Evolutionary conservation across 2,888 invertebrate genomes (phyloP).

Genomic region (Melieria picta): DNA sequence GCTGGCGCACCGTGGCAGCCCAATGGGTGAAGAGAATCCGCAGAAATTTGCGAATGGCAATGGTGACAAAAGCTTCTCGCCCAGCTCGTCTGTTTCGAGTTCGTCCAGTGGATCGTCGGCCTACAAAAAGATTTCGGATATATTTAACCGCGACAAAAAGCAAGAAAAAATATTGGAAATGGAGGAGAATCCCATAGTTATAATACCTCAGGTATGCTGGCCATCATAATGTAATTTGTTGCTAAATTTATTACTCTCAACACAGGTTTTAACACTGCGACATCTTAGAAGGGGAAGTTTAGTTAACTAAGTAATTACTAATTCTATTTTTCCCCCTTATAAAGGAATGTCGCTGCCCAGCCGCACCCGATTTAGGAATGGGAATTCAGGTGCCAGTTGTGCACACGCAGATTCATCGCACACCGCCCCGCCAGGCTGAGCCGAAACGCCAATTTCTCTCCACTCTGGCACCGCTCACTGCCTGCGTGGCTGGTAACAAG

Average conservation of each 20-base stretch:
- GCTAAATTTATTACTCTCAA: neutral
- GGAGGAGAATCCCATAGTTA: constrained; percentile 66
- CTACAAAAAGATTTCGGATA: constrained; percentile 70
- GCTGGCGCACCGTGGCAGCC: constrained; percentile 71
- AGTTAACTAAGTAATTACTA: no score
- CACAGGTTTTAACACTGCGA: neutral
- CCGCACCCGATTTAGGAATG: constrained; percentile 70
- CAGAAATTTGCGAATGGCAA: constrained; percentile 62
- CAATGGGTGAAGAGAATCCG: constrained; percentile 73
- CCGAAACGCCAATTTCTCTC: constrained; percentile 82
- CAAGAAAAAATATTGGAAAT: constrained; percentile 66
- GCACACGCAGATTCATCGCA: constrained; percentile 65
- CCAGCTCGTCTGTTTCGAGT: constrained; percentile 70
- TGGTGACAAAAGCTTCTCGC: constrained; percentile 72
- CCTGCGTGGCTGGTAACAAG: constrained; percentile 76
- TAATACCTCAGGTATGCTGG: constrained; percentile 64
- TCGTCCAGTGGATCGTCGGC: constrained; percentile 72
- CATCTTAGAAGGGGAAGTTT: no score
- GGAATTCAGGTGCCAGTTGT: constrained; percentile 67
- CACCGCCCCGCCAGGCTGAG: constrained; percentile 69
- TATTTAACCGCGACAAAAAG: constrained; percentile 65
- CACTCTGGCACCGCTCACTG: constrained; percentile 80
- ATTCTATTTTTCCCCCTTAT: constrained; percentile 9
- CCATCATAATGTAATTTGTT: neutral
- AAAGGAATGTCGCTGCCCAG: constrained; percentile 65